Conservation (phyloP, 2,113 vertebrate genomes). For the Coturnix japonica region DNA sequence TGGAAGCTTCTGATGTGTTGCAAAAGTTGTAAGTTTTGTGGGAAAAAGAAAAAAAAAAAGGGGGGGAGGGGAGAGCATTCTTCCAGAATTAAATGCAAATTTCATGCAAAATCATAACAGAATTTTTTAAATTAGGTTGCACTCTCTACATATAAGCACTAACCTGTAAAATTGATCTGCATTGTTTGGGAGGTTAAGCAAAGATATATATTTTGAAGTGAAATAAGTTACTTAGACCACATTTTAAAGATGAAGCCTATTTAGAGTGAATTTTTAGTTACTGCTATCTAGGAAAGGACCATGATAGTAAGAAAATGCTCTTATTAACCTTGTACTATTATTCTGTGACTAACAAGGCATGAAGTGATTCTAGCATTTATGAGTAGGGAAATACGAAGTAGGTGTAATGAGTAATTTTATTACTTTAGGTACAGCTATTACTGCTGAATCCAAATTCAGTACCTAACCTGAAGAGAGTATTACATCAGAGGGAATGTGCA, state of each 20-base stretch:
- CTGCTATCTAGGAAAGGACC: neutral
- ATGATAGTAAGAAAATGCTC: neutral
- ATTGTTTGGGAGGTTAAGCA: neutral
- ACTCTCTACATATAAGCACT: fast-evolving
- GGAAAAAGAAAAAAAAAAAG: neutral
- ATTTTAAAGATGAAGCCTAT: neutral
- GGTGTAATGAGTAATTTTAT: neutral
- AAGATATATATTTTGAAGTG: neutral
- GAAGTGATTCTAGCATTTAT: neutral
- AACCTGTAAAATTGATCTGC: neutral
- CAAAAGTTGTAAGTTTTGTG: neutral
- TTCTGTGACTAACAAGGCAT: neutral
- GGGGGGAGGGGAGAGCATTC: neutral
- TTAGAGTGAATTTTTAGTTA: neutral
- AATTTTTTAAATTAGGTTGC: neutral
- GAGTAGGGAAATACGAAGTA: neutral
- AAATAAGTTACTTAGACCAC: neutral
- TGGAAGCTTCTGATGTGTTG: neutral
- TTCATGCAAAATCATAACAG: neutral
- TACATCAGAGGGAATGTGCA: fast-evolving
- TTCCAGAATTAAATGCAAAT: neutral
- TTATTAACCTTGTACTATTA: neutral
- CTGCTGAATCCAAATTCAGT: neutral
- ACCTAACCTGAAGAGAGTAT: neutral
- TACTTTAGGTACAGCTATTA: neutral